Evolutionary conservation across 2,797 vertebrate genomes (phyloP), one percentile per base, ranked within the genome.

Genomic region (Coreius guichenoti): DNA sequence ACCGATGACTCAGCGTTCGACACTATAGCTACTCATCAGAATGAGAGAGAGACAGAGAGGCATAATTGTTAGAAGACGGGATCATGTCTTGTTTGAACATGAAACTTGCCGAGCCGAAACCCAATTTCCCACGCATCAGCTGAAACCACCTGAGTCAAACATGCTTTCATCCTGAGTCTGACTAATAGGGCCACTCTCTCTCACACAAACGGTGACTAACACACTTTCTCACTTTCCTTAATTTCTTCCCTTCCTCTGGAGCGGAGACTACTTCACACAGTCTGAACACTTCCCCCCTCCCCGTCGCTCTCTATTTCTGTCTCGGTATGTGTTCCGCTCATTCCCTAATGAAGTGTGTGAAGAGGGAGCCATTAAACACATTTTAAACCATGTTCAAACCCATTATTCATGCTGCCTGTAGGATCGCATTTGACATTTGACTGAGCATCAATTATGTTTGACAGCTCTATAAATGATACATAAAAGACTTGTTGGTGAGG

Each of bases 361-460:
- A 87, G 73, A 72, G 73, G 54, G 83, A 73, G 67, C 47, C 75
- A 81, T 84, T 85, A 73, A 82, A 85, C 72, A 84, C 33, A 7
- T 56, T 74, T 87, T 81, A 85, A 84, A 85, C 83, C 72, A 58
- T 77, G 80, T 85, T 87, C 83, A 87, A 79, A 70, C 73, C 36
- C 67, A 85, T 87, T 85, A 87, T 77, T 79, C 80, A 82, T 54
- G 56, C 83, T 47, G 80, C 80, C 58, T 74, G 61, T 81, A 75
- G 36, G 69, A 87, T 87, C 61, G 26, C 54, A 54, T 45, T 81
- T 87, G 86, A 87, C 83, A 87, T 77, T 78, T 87, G 87, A 87
- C 73, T 79, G 78, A 84, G 78, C 83, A 87, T 82, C 83, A 78
- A 82, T 87, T 85, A 79, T 73, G 83, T 77, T 72, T 76, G 86